Base-by-base conservation (phyloP, 1,140 invertebrate species). In the Drosophila arizonae region DNA sequence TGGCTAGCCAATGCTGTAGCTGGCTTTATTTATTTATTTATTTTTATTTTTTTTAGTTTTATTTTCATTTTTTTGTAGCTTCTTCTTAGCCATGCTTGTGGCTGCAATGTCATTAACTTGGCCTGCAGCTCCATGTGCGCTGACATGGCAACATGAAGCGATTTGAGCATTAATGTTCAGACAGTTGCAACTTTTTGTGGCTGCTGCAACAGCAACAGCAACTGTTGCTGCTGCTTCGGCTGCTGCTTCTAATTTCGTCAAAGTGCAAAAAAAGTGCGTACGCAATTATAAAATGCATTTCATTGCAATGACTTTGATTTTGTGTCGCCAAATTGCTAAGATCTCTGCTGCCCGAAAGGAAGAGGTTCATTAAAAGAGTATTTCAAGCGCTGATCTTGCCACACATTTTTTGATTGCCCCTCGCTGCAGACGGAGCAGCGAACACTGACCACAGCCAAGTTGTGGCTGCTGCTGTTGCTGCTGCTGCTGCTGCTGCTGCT, bases 351-450 rank as follows among this genome's bases (percentile, higher is more conserved):
- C 54, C 65, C 61, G 56, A 79, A 76, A 87, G 82, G 82, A 87
- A 86, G 82, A 86, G 82, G 82, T 87, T 86, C 82, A 86, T 86
- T 86, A 86, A 86, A 86, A 87, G 81, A 86, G 82, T 86, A 86
- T 86, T 86, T 82, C 79, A 79, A 39, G 79, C 76, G 64, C 68
- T 76, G 82, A 86, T 86, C 87, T 86, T 73, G 82, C 82, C 82
- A 86, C 82, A 86, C 76, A 86, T 86, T 86, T 84, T 86, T 86
- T 86, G 82, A 85, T 85, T 85, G 81, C 81, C 81, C 70, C 56
- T 65, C 43, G 13, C 43, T 33, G 21, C 21, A 24, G 21, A 24
- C 21, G 21, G 56, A 33, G 55, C 69, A 64, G 55, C 76, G 13
- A 36, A 62, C 60, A 56, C 56, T 76, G 76, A 36, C 66, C 63